These are phyloP conservation scores for Cyanoramphus novaezelandiae DNA, from an alignment of 2,113 vertebrate species.

Conservation along the genomic window DNA sequence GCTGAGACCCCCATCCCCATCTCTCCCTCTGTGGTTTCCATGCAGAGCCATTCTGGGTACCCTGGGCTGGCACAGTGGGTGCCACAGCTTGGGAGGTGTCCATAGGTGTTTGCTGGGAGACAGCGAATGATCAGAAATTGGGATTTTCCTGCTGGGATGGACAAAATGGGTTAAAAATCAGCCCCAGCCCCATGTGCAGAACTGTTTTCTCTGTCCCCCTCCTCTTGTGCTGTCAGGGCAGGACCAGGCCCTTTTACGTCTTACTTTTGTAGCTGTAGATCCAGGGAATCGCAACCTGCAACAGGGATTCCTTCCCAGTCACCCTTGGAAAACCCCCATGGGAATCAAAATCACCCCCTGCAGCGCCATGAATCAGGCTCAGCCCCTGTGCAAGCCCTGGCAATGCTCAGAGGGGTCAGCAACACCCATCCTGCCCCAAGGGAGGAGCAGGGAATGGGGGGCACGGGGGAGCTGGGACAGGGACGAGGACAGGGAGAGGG, in stretches of 20 bases:
- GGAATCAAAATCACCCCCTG: accelerated
- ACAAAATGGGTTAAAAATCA: neutral
- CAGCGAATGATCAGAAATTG: accelerated
- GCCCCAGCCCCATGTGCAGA: accelerated
- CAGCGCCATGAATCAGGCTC: accelerated
- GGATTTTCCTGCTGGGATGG: neutral
- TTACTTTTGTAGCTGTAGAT: neutral
- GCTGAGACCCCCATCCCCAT: neutral
- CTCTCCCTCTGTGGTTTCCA: neutral
- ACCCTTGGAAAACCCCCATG: neutral
- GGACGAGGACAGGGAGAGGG: neutral
- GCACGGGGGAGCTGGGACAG: accelerated
- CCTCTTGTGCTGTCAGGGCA: neutral
- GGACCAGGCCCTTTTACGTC: neutral
- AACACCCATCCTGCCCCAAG: neutral
- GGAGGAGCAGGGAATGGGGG: neutral
- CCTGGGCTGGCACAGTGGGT: neutral
- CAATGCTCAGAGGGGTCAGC: neutral
- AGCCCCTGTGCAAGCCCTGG: neutral
- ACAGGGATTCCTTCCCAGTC: neutral
- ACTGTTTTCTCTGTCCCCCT: neutral
- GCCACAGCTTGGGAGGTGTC: neutral
- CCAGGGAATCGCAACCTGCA: neutral
- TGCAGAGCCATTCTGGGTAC: neutral
- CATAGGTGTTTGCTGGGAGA: neutral